These are phyloP conservation scores for Embidobia sp. DNA, from an alignment of 2,888 invertebrate species.

Conservation along the genomic window DNA sequence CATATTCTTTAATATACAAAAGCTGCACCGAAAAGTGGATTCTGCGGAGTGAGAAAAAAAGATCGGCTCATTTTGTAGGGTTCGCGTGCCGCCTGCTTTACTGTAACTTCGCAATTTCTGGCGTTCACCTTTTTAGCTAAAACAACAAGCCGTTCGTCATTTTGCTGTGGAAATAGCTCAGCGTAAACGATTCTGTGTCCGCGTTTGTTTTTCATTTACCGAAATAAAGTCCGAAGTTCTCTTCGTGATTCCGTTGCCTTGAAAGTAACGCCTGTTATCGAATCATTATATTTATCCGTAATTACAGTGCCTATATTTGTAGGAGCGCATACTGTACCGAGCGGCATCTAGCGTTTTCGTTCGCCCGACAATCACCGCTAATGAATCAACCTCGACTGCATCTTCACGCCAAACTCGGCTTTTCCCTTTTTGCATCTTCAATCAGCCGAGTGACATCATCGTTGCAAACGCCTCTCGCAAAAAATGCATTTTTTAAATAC, in stretches of 20 bases:
- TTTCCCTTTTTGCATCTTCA: slow-evolving; percentile 5
- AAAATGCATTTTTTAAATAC: slow-evolving; percentile 23
- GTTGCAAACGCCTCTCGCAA: slow-evolving; percentile 12
- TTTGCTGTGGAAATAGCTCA: slow-evolving; percentile 13
- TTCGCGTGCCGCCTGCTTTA: no score
- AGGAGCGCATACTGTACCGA: slow-evolving; percentile 25
- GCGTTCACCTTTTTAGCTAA: no score
- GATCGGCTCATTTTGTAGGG: no score
- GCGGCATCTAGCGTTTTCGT: slow-evolving; percentile 17
- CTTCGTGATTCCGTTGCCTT: slow-evolving; percentile 48
- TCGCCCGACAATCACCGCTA: slow-evolving; percentile 25
- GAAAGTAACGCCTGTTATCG: slow-evolving; percentile 37
- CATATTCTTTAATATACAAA: no score
- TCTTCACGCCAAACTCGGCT: slow-evolving; percentile 14
- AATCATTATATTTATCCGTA: slow-evolving; percentile 33
- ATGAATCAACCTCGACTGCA: slow-evolving; percentile 9
- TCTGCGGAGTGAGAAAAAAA: no score
- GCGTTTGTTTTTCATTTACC: slow-evolving; percentile 27
- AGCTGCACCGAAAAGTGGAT: no score
- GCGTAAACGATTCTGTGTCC: slow-evolving; percentile 27
- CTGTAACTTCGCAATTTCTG: slow-evolving; percentile 1
- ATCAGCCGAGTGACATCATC: slow-evolving; percentile 20
- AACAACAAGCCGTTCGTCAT: slow-evolving; percentile 17
- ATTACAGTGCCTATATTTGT: slow-evolving; percentile 14
- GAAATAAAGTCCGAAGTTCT: slow-evolving; percentile 26